Conservation (phyloP, 2,113 vertebrate genomes). For the Anseranas semipalmata region DNA sequence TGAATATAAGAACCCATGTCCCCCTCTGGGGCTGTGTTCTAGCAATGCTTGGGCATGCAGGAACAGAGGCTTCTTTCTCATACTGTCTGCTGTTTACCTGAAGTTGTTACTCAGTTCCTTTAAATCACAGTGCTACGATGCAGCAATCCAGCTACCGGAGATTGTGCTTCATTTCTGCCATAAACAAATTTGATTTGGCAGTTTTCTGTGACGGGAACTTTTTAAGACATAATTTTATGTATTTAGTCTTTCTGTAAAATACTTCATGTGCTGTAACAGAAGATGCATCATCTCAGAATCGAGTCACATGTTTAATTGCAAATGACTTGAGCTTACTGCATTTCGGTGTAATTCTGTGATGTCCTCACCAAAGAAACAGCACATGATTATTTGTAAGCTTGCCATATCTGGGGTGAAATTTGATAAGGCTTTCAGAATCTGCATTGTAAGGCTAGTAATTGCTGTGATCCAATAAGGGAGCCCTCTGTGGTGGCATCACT, state of each 20-base stretch:
- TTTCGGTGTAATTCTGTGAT: slow-evolving; percentile 71
- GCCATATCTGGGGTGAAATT: slow-evolving; percentile 68
- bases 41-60: neutral
- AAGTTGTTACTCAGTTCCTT: neutral
- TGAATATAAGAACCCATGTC: neutral
- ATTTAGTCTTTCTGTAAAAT: slow-evolving; percentile 50
- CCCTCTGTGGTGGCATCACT: slow-evolving; percentile 71
- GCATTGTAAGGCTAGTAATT: slow-evolving; percentile 63
- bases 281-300: slow-evolving; percentile 52
- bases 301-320: slow-evolving; percentile 70
- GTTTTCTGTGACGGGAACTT: slow-evolving; percentile 36
- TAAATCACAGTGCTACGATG: neutral
- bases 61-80: neutral
- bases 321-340: slow-evolving; percentile 74
- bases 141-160: neutral
- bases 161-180: neutral
- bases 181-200: slow-evolving; percentile 2
- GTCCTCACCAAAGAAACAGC: slow-evolving; percentile 71
- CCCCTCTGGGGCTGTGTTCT: neutral
- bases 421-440: slow-evolving; percentile 72
- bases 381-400: slow-evolving; percentile 77
- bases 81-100: neutral
- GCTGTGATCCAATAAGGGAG: slow-evolving; percentile 77
- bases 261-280: slow-evolving; percentile 28
- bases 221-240: neutral